Percentiles rank a stretch among this genome's conserved stretches.
Conservation (phyloP, 2,113 vertebrate genomes). For the Sinosuthora webbiana region DNA sequence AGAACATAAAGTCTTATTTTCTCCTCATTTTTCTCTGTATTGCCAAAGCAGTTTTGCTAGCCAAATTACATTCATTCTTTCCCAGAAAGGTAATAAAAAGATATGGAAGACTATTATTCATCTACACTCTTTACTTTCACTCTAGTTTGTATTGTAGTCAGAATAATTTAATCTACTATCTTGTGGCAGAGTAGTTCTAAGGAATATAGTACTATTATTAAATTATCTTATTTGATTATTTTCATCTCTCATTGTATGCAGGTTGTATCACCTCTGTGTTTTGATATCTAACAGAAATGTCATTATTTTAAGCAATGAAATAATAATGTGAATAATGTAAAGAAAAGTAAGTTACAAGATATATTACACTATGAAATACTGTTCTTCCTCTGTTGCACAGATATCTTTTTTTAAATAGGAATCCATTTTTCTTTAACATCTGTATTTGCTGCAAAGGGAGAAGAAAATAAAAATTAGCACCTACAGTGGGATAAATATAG, state of each 20-base stretch:
- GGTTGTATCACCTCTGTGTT: background rate
- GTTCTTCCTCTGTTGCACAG: background rate
- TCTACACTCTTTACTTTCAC: background rate
- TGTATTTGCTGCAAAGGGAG: background rate
- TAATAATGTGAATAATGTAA: background rate
- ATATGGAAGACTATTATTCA: background rate
- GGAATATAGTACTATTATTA: background rate
- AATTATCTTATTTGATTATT: background rate
- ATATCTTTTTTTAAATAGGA: background rate
- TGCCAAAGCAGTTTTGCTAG: background rate
- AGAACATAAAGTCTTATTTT: conserved; percentile 33
- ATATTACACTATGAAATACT: background rate
- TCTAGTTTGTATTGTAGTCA: background rate
- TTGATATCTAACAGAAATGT: background rate
- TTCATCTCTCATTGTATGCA: background rate
- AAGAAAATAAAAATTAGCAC: background rate
- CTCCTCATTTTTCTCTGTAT: background rate
- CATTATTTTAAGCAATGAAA: background rate
- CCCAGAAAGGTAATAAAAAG: conserved; percentile 3
- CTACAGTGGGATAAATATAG: background rate
- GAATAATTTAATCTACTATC: background rate
- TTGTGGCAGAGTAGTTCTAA: conserved; percentile 9
- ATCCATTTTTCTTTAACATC: background rate
- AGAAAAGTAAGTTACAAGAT: background rate
- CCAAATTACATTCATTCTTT: conserved; percentile 6